These are phyloP conservation scores for Liopterus haemorrhoidalis DNA, from an alignment of 2,888 invertebrate genomes.

Conservation along the genomic window DNA sequence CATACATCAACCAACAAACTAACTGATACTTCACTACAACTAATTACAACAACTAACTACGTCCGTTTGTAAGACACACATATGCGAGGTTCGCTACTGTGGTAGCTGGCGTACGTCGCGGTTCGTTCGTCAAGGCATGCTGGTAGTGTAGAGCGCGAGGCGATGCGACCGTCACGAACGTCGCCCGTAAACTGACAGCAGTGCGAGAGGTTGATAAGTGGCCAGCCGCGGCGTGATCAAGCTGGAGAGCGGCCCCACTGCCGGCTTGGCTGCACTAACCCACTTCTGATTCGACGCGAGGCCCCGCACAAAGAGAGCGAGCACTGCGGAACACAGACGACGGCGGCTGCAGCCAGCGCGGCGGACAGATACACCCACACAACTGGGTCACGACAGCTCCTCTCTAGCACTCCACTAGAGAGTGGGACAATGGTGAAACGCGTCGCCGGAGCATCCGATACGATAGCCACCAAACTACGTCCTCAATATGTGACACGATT, in stretches of 20 bases:
- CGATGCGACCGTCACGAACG: constrained; percentile 47
- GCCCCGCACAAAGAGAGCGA: constrained; percentile 26
- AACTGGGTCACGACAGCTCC: constrained; percentile 41
- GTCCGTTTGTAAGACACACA: constrained; percentile 21
- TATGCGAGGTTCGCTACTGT: constrained; percentile 1
- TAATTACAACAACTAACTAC: constrained; percentile 25
- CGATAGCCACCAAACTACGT: constrained; percentile 27
- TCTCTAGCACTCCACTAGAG: constrained; percentile 28
- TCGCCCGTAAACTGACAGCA: constrained; percentile 53
- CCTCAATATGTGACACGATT: constrained; percentile 35
- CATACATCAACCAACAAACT: too few species aligned
- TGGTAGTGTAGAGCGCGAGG: constrained; percentile 43
- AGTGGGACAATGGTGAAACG: constrained; percentile 33
- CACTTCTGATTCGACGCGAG: constrained; percentile 37
- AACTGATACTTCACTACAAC: constrained; percentile 27
- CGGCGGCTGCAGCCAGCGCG: constrained; percentile 11
- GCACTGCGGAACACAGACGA: constrained; percentile 24
- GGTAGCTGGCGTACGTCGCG: constrained; percentile 43
- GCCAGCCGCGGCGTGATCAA: constrained; percentile 13
- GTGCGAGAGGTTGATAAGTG: constrained; percentile 16
- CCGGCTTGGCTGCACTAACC: constrained; percentile 42
- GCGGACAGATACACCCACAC: constrained; percentile 40
- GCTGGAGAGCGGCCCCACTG: constrained; percentile 27
- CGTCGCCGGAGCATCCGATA: constrained; percentile 29
- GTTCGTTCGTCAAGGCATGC: constrained; percentile 50